Percentiles rank a stretch among this genome's conserved stretches.
Evolutionary conservation across 2,888 invertebrate species (phyloP).

Genomic region (Zelleria hepariella): DNA sequence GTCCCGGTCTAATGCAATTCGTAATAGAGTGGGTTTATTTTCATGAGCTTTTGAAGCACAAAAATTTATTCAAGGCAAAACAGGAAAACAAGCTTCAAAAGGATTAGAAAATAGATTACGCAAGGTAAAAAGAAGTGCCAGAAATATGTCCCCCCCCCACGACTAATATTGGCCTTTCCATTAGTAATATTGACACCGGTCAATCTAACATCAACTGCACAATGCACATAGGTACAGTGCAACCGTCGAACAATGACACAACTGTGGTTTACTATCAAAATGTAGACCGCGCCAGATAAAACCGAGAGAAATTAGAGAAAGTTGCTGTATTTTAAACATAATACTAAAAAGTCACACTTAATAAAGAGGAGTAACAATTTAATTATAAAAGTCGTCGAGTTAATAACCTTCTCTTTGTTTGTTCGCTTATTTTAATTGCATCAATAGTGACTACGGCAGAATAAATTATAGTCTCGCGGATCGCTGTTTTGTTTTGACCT

Average conservation of each 20-base stretch:
- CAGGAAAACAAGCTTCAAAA: too few species aligned
- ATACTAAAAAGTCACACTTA: background rate
- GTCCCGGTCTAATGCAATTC: background rate
- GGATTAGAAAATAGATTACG: too few species aligned
- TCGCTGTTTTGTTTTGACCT: background rate
- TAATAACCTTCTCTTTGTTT: background rate
- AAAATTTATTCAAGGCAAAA: too few species aligned
- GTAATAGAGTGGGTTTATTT: background rate
- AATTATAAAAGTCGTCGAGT: background rate
- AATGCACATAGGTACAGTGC: background rate
- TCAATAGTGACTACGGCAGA: background rate
- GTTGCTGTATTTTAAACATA: background rate
- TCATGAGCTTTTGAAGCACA: background rate
- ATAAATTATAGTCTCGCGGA: background rate
- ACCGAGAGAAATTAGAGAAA: background rate
- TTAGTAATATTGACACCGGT: too few species aligned
- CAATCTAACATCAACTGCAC: too few species aligned
- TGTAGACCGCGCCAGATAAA: background rate
- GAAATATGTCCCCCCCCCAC: too few species aligned
- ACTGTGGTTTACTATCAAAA: background rate
- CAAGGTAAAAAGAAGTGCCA: too few species aligned
- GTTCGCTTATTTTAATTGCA: background rate
- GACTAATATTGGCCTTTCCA: background rate
- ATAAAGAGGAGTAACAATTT: background rate
- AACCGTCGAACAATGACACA: background rate